Conservation (phyloP, 2,113 vertebrate species). For the Gasterosteus aculeatus region DNA sequence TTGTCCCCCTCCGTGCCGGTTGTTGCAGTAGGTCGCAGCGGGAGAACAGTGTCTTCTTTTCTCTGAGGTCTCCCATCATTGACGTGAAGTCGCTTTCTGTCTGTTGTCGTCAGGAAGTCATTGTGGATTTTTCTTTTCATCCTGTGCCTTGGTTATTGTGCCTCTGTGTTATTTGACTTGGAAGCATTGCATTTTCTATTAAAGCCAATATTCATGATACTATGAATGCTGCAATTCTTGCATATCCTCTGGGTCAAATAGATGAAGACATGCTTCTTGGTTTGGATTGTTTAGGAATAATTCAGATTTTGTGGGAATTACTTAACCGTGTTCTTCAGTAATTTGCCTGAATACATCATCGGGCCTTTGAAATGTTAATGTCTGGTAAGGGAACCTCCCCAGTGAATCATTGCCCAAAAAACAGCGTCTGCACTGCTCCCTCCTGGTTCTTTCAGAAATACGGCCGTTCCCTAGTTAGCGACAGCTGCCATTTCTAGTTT, state of each 20-base stretch:
- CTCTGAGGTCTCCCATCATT: slow-evolving; percentile 6
- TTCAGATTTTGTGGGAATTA: background rate
- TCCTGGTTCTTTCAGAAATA: background rate
- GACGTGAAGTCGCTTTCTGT: slow-evolving; percentile 27
- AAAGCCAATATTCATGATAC: background rate
- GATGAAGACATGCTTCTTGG: background rate
- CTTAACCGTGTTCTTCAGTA: background rate
- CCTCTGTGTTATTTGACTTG: slow-evolving; percentile 31
- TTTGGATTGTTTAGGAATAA: background rate
- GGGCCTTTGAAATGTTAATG: background rate
- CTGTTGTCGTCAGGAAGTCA: slow-evolving; percentile 1
- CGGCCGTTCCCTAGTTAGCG: slow-evolving; percentile 2
- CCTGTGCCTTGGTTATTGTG: slow-evolving; percentile 6
- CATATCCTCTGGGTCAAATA: background rate
- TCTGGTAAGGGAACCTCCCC: background rate
- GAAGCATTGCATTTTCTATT: slow-evolving; percentile 8
- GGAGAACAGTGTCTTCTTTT: background rate
- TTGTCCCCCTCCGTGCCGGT: slow-evolving; percentile 11
- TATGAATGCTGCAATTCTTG: slow-evolving; percentile 3
- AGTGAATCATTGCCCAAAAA: background rate
- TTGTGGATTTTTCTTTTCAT: slow-evolving; percentile 25
- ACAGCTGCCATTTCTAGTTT: background rate
- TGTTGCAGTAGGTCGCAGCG: background rate
- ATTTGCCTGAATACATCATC: background rate
- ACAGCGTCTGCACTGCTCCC: background rate